Evolutionary conservation across 1,140 invertebrate genomes (phyloP), one percentile per base, ranked within the genome.

Genomic region (Drosophila sucinea): DNA sequence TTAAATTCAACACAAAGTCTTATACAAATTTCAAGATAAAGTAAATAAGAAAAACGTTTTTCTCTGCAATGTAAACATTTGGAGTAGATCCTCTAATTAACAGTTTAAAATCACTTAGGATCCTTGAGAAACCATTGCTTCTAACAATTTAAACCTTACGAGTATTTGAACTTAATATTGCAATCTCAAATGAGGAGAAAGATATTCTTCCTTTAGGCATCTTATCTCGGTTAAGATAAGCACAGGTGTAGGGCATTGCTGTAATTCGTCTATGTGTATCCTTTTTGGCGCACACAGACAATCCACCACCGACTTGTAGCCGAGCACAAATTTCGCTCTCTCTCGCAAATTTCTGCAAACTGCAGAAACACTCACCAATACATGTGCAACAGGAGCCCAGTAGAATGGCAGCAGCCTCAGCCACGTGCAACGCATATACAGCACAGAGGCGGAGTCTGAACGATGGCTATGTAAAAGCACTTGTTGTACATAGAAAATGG

Each of bases 361-460:
- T 83, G 70, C 81, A 78, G n/a, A 57, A 27, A 57, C 33, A 61
- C 68, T 75, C 80, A 89, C 84, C 67, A 75, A 89, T 29, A 89
- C 84, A 67, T 65, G 17, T 69, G 67, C 71, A 83, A 25, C 70
- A 41, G 44, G 47, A 56, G 47, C 40, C 77, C 81, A 83, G 74
- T 76, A 25, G 69, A 64, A 73, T 32, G 69, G 27, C 69, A 71
- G 70, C 73, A 75, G 38, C 32, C 29, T 47, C 10, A 38, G 58
- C 74, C 74, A 55, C 54, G 67, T 47, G 63, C 55, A 76, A 38
- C 77, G 70, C 82, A 82, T 69, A 72, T 70, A 78, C 8, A 35
- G 51, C 67, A 74, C 86, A 90, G 86, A 90, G 86, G 86, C 86
- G 86, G 86, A 90, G 86, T 90, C 79, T 85, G 70, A 66, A 44